These are phyloP conservation scores for Cerastis leucographa DNA, from an alignment of 2,888 invertebrate species.

Conservation along the genomic window DNA sequence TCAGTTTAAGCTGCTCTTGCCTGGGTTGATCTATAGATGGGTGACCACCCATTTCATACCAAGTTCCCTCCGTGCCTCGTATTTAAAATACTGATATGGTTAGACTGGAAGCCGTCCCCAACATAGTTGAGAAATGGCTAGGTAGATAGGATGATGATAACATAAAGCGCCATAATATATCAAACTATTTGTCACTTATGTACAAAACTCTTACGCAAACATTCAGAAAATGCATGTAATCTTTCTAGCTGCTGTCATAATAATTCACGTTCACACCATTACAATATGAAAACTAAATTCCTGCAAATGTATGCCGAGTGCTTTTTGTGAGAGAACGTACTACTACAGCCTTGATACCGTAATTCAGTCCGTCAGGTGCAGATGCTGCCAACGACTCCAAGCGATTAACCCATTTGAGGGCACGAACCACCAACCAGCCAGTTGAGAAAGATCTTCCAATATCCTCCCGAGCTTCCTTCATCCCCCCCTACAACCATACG, in stretches of 20 bases:
- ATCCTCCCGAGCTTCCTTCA: constrained; percentile 63
- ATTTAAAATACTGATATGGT: neutral
- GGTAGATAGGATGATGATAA: neutral
- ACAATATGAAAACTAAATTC: constrained; percentile 62
- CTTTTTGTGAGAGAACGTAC: constrained; percentile 78
- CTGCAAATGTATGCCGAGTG: constrained; percentile 65
- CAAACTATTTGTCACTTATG: neutral
- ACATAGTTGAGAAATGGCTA: neutral
- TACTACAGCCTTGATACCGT: constrained; percentile 82
- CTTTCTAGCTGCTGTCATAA: constrained; percentile 46
- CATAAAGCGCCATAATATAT: neutral
- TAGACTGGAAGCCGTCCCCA: neutral
- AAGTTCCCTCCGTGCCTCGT: too few relatives aligned
- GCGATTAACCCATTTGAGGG: constrained; percentile 89
- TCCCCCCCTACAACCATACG: constrained; percentile 53
- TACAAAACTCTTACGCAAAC: neutral
- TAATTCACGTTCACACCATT: constrained; percentile 55
- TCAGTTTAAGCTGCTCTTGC: neutral
- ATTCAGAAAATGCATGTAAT: constrained; percentile 13
- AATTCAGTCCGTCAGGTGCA: constrained; percentile 89
- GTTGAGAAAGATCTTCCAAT: constrained; percentile 70
- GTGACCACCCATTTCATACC: too few relatives aligned
- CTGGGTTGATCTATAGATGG: neutral
- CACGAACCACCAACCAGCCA: constrained; percentile 73
- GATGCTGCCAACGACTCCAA: constrained; percentile 84